Percentiles rank a stretch among this genome's conserved stretches.
These are phyloP conservation scores for Calidris pygmaea DNA, from an alignment of 2,113 vertebrate genomes.

Conservation along the genomic window DNA sequence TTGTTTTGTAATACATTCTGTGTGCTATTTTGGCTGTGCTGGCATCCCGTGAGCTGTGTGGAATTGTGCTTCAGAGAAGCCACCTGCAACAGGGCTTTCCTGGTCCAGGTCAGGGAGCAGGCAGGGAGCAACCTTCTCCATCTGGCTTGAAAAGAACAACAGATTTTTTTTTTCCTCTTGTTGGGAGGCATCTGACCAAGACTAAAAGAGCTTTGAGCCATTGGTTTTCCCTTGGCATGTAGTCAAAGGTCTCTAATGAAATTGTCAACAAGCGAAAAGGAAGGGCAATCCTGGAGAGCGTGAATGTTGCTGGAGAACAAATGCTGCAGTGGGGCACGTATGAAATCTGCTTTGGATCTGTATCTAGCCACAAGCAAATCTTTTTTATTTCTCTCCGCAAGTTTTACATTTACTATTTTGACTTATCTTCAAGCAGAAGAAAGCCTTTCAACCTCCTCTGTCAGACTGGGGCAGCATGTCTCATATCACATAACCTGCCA, in stretches of 20 bases:
- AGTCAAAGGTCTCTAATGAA: background rate
- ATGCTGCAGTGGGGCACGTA: background rate
- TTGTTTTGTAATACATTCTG: background rate
- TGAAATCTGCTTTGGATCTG: background rate
- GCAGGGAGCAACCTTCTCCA: background rate
- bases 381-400: background rate
- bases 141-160: background rate
- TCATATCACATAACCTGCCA: background rate
- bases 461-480: background rate
- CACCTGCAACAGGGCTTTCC: background rate
- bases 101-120: background rate
- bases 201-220: background rate
- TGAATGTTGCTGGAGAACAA: background rate
- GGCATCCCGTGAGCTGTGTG: background rate
- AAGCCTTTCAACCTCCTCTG: background rate
- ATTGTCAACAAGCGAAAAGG: background rate
- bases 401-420: background rate
- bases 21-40: rapidly evolving
- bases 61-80: background rate
- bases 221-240: background rate
- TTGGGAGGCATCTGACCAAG: background rate
- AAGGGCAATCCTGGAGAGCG: background rate
- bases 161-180: background rate
- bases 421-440: background rate
- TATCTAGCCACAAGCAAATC: background rate